Evolutionary conservation across 2,113 vertebrate species (phyloP).

Genomic region (Petrocephalus microphthalmus): DNA sequence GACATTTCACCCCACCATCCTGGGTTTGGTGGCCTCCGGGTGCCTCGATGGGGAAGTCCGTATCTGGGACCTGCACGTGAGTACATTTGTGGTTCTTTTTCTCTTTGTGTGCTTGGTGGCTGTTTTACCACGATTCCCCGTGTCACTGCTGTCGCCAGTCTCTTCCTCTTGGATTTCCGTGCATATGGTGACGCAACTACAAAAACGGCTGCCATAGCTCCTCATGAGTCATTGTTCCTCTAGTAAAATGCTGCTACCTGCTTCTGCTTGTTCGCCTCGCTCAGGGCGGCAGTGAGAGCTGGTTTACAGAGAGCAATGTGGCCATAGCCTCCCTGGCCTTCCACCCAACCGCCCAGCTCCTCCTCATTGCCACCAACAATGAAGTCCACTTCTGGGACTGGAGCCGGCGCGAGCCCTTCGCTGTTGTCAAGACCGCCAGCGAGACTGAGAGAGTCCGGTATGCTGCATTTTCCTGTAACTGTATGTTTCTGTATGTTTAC

Average conservation of each 20-base stretch:
- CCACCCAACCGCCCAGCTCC: constrained; percentile 92
- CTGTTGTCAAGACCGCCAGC: constrained; percentile 91
- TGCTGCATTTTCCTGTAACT: constrained; percentile 33
- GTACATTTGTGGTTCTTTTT: constrained; percentile 40
- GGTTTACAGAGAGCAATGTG: constrained; percentile 97
- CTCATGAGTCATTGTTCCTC: not conserved
- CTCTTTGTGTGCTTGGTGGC: not conserved
- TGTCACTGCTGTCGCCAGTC: not conserved
- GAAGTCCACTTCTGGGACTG: constrained; percentile 99
- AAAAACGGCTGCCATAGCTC: not conserved
- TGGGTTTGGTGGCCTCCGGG: constrained; percentile 93
- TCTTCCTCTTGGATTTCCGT: not conserved
- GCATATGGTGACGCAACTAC: not conserved
- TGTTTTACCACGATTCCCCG: not conserved
- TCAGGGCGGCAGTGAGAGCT: constrained; percentile 96
- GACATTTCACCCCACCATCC: constrained; percentile 96
- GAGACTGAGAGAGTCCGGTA: constrained; percentile 94
- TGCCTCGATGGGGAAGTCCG: constrained; percentile 97
- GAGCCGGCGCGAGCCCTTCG: constrained; percentile 95
- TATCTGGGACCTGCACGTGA: constrained; percentile 98
- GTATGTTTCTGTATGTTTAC: too few species aligned
- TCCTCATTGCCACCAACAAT: constrained; percentile 95
- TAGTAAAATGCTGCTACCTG: not conserved
- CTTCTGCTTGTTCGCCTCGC: not conserved
- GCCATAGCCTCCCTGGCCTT: constrained; percentile 97